Evolutionary conservation across 1,140 invertebrate species (phyloP), one percentile per base, ranked within the genome.

Genomic region (Ceratina australensis): DNA sequence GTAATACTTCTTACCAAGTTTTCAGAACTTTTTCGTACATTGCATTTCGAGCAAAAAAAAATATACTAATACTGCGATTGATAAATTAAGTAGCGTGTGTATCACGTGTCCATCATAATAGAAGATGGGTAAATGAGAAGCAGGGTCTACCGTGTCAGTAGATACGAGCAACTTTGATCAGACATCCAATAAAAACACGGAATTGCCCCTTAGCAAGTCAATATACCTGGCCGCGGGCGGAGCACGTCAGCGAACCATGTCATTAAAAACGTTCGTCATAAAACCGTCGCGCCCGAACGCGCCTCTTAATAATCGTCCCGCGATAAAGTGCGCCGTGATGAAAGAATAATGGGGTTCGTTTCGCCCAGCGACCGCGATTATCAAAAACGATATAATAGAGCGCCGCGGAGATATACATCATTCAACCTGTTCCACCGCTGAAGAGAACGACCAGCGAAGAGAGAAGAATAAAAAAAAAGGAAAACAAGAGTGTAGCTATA

Each of bases 311-410:
- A 73, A 73, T 54, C 59, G 72, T 59, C 57, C 18, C 72, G 33
- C 13, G 52, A 47, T 57, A 47, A 69, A 61, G 47, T 15, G n/a
- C 16, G 42, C 28, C 16, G 13, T 42, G 68, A 63, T 64, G 59
- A 78, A 72, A 54, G 68, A 71, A 71, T 63, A 71, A 71, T 2
- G 75, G 20, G 49, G 10, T 28, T 22, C 42, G 8, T 64, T 47
- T 54, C 18, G 60, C 16, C n/a, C 59, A n/a, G 52, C 50, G 18
- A 56, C n/a, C 20, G 61, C 33, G 61, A 72, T 67, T 61, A 63
- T 72, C 68, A 72, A 64, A 67, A 81, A 74, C 68, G 76, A 59
- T 26, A 67, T 83, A 83, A 83, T 75, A 59, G 67, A 79, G 61
- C 33, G 10, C 59, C 28, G 61, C 59, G 67, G 79, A 79, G 80